Percentiles rank a stretch among this genome's conserved stretches.
Evolutionary conservation across 2,113 vertebrate genomes (phyloP).

Genomic region (Menura novaehollandiae): DNA sequence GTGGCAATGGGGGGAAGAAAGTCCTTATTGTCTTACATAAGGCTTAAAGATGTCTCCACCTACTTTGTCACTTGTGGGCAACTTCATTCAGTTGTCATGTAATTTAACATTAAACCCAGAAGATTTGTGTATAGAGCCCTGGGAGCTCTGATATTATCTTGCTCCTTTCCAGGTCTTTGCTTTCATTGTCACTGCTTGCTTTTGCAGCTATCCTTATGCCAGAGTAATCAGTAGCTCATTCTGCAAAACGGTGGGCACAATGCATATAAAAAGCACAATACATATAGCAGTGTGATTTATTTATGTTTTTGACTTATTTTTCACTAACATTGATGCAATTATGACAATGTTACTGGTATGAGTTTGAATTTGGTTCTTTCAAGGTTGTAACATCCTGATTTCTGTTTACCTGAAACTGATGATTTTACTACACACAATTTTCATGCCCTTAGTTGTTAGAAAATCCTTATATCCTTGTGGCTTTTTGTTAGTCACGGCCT

Average conservation of each 20-base stretch:
- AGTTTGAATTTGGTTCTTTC: neutral
- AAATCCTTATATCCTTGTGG: neutral
- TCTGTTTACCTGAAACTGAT: neutral
- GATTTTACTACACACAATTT: neutral
- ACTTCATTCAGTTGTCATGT: neutral
- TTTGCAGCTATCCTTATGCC: neutral
- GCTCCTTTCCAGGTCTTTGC: neutral
- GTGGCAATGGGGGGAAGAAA: no score
- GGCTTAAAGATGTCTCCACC: neutral
- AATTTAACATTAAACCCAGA: neutral
- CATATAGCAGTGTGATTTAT: neutral
- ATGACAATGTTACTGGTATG: neutral
- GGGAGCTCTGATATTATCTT: neutral
- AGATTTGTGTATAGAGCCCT: neutral
- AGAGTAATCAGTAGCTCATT: neutral
- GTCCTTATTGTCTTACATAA: neutral
- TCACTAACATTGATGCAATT: neutral
- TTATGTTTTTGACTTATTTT: neutral
- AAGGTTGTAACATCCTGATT: neutral
- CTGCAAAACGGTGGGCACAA: neutral
- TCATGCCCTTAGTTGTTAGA: neutral
- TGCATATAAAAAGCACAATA: neutral
- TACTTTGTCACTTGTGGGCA: accelerated
- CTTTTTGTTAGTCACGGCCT: neutral
- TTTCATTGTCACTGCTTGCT: neutral